A percentile compares a stretch with the other conserved stretches of the same genome.
These are phyloP conservation scores for Morinoia aosen DNA, from an alignment of 2,888 invertebrate genomes.

Conservation along the genomic window DNA sequence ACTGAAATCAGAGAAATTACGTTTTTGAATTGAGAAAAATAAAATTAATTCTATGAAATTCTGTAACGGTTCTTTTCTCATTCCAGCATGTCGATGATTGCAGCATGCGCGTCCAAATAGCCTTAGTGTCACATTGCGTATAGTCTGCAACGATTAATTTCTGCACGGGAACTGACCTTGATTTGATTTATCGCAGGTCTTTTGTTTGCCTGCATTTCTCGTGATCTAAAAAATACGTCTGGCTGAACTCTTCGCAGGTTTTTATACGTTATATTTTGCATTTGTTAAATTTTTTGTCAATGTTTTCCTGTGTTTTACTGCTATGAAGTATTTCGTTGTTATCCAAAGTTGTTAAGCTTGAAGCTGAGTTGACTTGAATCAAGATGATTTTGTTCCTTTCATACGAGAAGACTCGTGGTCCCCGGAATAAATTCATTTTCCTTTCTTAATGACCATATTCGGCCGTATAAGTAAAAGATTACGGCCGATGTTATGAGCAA, in stretches of 20 bases:
- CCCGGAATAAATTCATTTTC: not conserved
- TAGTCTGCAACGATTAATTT: not conserved
- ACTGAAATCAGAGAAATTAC: not conserved
- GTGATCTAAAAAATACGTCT: not conserved
- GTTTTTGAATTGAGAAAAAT: not conserved
- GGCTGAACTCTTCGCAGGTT: not conserved
- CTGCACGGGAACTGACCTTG: not conserved
- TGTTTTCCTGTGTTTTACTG: not conserved
- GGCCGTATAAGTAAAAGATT: not conserved
- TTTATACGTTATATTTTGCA: not conserved
- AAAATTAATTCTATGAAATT: not conserved
- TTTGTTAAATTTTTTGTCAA: not conserved
- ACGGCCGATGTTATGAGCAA: not conserved
- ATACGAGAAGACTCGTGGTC: not conserved
- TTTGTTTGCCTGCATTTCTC: not conserved
- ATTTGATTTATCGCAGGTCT: not conserved
- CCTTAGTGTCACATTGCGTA: not conserved
- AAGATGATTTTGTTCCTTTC: not conserved
- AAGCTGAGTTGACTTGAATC: not conserved
- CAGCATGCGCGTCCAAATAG: not conserved
- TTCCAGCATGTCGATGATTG: not conserved
- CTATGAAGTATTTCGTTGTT: not conserved
- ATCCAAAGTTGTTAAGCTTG: not conserved
- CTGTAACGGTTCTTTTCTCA: not conserved
- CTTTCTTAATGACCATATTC: not conserved